Evolutionary conservation across 2,113 vertebrate species (phyloP), one percentile per base, ranked within the genome.

Genomic region (Willisornis vidua): DNA sequence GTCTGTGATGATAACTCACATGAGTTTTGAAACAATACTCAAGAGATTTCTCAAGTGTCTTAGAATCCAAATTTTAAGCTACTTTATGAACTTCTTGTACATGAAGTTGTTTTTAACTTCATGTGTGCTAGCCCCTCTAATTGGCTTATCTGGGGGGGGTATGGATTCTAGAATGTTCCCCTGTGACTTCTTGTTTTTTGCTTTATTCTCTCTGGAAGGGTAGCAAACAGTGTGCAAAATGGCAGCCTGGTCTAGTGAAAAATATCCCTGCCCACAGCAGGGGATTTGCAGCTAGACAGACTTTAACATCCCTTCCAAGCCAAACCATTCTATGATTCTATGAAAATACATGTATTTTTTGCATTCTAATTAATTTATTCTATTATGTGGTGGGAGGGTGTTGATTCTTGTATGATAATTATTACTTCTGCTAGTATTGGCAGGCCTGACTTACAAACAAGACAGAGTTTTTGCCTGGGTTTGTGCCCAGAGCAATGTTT

Each of bases 331-430:
- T 61, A 2, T 76, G 55, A 35, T 48, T 70, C 11, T 62, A 22
- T 43, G 61, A 55, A 83, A 48, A 45, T 23, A 24, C 12, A 6
- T 25, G 1, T 31, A 8, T 54, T 81, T 37, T 45, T 67, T 17
- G 33, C 77, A 90, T 93, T 87, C n/a, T 39, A 65, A 71, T 71
- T 71, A 3, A 63, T 54, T 45, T 73, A 75, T 77, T 89, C 65
- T 55, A 3, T 91, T 91, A 23, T 19, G 15, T 33, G 28, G 49
- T 82, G 26, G 17, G 49, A 93, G 26, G 52, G 13, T 88, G 75
- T 92, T 72, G 74, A 75, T 87, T 93, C 65, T 76, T 82, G 13
- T 58, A 6, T 51, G 51, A 16, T 87, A 89, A 80, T 96, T 94
- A 83, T 31, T 76, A 72, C 43, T 85, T 85, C 85, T 85, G 76